These are phyloP conservation scores for Epinephelus moara DNA, from an alignment of 2,113 vertebrate species.

Conservation along the genomic window DNA sequence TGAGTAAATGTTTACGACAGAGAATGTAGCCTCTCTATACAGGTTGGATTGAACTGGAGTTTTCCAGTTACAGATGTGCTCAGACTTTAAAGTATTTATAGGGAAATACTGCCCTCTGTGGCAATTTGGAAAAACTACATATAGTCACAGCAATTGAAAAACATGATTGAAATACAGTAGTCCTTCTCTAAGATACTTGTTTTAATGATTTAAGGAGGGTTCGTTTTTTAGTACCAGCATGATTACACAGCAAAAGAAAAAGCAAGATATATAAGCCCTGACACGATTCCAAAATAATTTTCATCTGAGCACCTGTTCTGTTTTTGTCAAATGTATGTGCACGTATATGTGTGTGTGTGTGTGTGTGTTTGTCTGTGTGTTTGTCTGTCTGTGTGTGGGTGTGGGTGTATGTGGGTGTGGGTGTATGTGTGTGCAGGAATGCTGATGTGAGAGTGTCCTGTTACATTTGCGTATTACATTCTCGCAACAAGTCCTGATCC, in stretches of 20 bases:
- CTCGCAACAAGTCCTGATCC: not conserved
- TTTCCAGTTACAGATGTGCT: slow-evolving; percentile 3
- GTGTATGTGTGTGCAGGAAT: not conserved
- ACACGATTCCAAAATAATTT: not conserved
- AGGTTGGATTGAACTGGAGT: not conserved
- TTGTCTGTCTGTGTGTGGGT: not conserved
- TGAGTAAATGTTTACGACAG: slow-evolving; percentile 39
- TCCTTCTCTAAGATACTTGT: not conserved
- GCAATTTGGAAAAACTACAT: slow-evolving; percentile 37
- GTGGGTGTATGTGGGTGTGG: not conserved
- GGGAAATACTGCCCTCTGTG: slow-evolving; percentile 68
- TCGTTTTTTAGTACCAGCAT: not conserved
- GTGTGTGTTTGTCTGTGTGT: not conserved
- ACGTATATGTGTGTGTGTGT: not conserved
- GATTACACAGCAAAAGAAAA: not conserved
- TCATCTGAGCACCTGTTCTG: not conserved
- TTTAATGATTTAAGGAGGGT: not conserved
- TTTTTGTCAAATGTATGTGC: not conserved
- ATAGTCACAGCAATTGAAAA: not conserved
- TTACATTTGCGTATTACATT: slow-evolving; percentile 11
- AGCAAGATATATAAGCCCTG: not conserved
- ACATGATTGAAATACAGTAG: not conserved
- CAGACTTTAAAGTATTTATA: slow-evolving; percentile 27
- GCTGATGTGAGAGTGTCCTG: not conserved
- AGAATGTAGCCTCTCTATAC: not conserved